Evolutionary conservation across 2,888 invertebrate genomes (phyloP).

Genomic region (Clistopyga incitator): DNA sequence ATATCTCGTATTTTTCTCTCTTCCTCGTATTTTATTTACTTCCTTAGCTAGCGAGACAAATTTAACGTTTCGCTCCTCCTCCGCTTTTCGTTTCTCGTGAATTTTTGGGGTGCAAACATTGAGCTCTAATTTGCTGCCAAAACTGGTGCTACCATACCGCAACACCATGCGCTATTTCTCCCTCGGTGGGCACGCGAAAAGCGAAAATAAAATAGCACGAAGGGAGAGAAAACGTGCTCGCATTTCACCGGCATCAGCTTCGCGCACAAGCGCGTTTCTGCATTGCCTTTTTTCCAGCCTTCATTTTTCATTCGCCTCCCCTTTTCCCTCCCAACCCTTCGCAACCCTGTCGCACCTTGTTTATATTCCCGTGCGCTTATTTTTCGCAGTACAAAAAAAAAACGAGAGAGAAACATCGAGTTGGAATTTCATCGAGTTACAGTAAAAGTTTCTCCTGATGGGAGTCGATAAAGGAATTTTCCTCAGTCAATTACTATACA

Average conservation of each 20-base stretch:
- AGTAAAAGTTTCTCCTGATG: not conserved
- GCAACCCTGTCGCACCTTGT: slow-evolving; percentile 37
- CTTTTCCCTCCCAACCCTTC: slow-evolving; percentile 18
- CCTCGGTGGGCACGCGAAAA: slow-evolving; percentile 28
- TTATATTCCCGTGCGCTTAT: slow-evolving; percentile 34
- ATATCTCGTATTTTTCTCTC: not conserved
- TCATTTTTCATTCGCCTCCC: slow-evolving; percentile 46
- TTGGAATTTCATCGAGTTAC: not conserved
- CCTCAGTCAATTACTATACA: slow-evolving; percentile 11
- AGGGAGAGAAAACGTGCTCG: slow-evolving; percentile 23
- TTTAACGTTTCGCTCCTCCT: slow-evolving; percentile 16
- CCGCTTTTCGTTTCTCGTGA: not conserved
- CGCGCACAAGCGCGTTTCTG: slow-evolving; percentile 24
- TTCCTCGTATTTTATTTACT: not conserved
- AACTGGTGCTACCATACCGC: slow-evolving; percentile 27
- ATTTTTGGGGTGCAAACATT: slow-evolving; percentile 1
- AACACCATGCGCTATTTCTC: slow-evolving; percentile 34
- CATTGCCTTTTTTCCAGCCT: slow-evolving; percentile 14
- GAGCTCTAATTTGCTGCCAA: slow-evolving; percentile 18
- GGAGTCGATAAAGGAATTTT: not conserved
- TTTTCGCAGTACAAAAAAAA: slow-evolving; percentile 2
- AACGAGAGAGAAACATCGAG: slow-evolving; percentile 1
- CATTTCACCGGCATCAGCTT: slow-evolving; percentile 16
- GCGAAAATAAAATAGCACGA: slow-evolving; percentile 18
- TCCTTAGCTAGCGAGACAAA: slow-evolving; percentile 7